These are phyloP conservation scores for Gallinago undulata DNA, from an alignment of 2,113 vertebrate species.

Conservation along the genomic window DNA sequence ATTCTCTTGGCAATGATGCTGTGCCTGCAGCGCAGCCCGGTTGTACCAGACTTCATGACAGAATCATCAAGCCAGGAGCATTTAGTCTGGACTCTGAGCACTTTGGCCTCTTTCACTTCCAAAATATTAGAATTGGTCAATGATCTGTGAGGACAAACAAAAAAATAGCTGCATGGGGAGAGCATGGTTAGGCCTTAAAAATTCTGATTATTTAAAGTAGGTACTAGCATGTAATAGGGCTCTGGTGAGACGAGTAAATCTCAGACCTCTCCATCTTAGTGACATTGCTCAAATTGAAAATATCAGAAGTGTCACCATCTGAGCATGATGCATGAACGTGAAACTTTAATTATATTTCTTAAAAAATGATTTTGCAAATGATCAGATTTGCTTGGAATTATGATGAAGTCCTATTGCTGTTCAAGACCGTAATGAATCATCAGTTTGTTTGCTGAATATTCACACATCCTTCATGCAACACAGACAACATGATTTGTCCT, in stretches of 20 bases:
- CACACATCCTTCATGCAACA: neutral
- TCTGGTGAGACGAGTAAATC: slow-evolving; percentile 43
- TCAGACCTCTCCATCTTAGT: slow-evolving; percentile 39
- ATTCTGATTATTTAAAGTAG: slow-evolving; percentile 39
- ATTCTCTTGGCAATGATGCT: neutral
- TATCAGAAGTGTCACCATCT: slow-evolving; percentile 30
- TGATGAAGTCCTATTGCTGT: neutral
- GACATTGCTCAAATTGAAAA: slow-evolving; percentile 69
- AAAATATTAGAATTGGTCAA: neutral
- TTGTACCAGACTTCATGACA: neutral
- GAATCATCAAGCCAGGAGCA: neutral
- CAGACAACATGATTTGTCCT: neutral
- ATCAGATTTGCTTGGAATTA: slow-evolving; percentile 47
- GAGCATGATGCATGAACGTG: slow-evolving; percentile 45
- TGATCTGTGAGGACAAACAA: neutral
- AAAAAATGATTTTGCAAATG: slow-evolving; percentile 45
- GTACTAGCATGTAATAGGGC: neutral
- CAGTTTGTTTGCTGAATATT: slow-evolving; percentile 35
- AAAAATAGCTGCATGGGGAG: neutral
- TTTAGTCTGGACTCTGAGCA: neutral
- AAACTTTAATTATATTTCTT: slow-evolving; percentile 50
- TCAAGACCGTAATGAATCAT: slow-evolving; percentile 6
- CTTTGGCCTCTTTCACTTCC: neutral
- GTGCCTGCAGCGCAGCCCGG: neutral
- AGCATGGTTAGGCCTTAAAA: slow-evolving; percentile 2